phyloP scores from a whole-genome alignment of 2,888 invertebrate genomes.

The Lampropteryx suffumata region DNA sequence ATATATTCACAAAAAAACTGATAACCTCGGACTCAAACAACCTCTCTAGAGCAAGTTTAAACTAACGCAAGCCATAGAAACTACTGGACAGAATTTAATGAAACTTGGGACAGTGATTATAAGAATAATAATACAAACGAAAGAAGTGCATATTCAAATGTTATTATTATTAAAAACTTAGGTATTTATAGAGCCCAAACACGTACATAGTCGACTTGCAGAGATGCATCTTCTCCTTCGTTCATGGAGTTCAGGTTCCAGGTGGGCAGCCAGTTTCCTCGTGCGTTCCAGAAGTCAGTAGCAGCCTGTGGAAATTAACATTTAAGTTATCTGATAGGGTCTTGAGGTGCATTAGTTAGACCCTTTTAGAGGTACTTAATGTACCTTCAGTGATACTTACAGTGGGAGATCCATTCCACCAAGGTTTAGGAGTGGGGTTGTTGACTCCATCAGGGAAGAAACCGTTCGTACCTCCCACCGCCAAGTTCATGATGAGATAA shows the following conservation, averaged over 20 bases:
- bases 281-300: slow-evolving; percentile 85
- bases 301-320: slow-evolving; percentile 66
- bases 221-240: slow-evolving; percentile 79
- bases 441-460: slow-evolving; percentile 85
- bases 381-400: slow-evolving; percentile 49
- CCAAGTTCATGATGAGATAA: slow-evolving; percentile 85
- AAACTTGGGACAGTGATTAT: too few relatives aligned
- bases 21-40: too few relatives aligned
- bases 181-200: slow-evolving; percentile 84
- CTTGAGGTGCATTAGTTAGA: too few relatives aligned
- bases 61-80: too few relatives aligned
- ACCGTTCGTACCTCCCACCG: slow-evolving; percentile 85
- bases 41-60: too few relatives aligned
- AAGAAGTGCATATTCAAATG: too few relatives aligned
- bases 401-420: slow-evolving; percentile 81
- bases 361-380: too few relatives aligned
- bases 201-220: slow-evolving; percentile 86
- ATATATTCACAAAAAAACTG: too few relatives aligned
- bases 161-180: too few relatives aligned
- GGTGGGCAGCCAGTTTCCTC: slow-evolving; percentile 79
- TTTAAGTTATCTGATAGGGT: too few relatives aligned
- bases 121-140: too few relatives aligned
- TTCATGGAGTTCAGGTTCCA: slow-evolving; percentile 78
- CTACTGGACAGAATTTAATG: too few relatives aligned
- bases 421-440: slow-evolving; percentile 83